Base-by-base conservation (phyloP, 37 sponge, comb jelly and placozoan genomes). In the Aphrocallistes beatrix region DNA sequence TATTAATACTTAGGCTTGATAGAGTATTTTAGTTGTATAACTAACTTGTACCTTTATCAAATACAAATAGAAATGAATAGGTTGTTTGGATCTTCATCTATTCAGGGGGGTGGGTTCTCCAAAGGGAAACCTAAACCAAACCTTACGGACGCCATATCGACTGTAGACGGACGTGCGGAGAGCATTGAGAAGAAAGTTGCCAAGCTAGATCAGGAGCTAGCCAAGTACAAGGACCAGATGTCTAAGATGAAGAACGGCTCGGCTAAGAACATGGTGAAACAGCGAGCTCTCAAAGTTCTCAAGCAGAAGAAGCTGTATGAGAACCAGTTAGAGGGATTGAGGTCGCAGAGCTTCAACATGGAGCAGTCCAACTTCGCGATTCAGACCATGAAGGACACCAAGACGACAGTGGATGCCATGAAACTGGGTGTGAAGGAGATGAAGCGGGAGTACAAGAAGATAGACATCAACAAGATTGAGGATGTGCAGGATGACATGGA, bases 191-290 rank as follows among this genome's bases (percentile, higher is more conserved):
- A 99, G 91, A 99, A 99, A 85, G 92, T 99, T 32, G 87, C 87
- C 9, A 99, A 99, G 84, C 85, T 99, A 10, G 99, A 99, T 36
- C 60, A 91, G 51, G 99, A 99, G 88, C 86, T 99, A 34, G 91
- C 89, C 83, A 94, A 94, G 87, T 99, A 99, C 87, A 87, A 84
- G 28, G 94, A 95, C 51, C 99, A 99, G 90, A 96, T 99, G 99
- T 92, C 90, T 84, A 99, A 96, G 89, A 99, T 99, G 99, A 91
- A 97, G 85, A 94, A 99, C 84, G 99, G 99, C 0, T 92, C 99
- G 0, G 90, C 96, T 19, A 83, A 97, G 93, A 99, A 99, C 87
- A 94, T 96, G 96, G 94, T 99, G 36, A 99, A 99, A 39, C 99
- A 99, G 83, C 85, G 92, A 38, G 99, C 99, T 6, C 30, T 99